Base-by-base conservation (phyloP, 2,113 vertebrate species). In the Limnothrissa miodon region DNA sequence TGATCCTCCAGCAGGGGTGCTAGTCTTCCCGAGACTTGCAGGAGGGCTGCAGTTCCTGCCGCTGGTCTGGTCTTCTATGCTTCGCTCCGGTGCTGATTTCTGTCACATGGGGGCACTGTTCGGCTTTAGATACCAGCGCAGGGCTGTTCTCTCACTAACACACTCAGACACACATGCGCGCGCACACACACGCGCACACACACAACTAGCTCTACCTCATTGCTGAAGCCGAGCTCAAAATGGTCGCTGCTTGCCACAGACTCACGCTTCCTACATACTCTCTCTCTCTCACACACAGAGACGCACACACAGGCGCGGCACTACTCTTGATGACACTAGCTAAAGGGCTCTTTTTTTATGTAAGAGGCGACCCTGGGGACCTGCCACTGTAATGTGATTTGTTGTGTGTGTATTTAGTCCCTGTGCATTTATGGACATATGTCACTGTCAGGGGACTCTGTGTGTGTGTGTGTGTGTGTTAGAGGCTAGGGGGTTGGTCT, bases 91-190 rank as follows among this genome's bases (percentile, higher is more conserved):
- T 8, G 1, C 66, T 11, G 44, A 46, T 48, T 86, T 86, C 86
- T 85, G 90, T 91, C 93, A 95, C 93, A 92, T 91, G 93, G 96
- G 97, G 97, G 96, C 97, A 96, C 95, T 96, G 94, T 94, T 94
- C 92, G 91, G 95, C 95, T 97, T 92, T 92, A 90, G 91, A 96
- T 83, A 88, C 86, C 82, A 82, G 21, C 78, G 83, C 74, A 45
- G 86, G 87, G 85, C 88, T 89, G 25, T 84, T 90, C 93, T 89
- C 89, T 45, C 48, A 33, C 79, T n/a, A n/a, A n/a, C n/a, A n/a
- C 39, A 23, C 33, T 23, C 80, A 25, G 29, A 80, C 56, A n/a
- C 82, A 70, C 39, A 4, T 8, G 2, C 56, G 0, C 23, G 2
- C 21, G 8, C 56, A n/a, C 56, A 4, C 56, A 10, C 23, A 66